Evolutionary conservation across 2,797 vertebrate genomes (phyloP), one percentile per base, ranked within the genome.

Genomic region (Argentina silus): DNA sequence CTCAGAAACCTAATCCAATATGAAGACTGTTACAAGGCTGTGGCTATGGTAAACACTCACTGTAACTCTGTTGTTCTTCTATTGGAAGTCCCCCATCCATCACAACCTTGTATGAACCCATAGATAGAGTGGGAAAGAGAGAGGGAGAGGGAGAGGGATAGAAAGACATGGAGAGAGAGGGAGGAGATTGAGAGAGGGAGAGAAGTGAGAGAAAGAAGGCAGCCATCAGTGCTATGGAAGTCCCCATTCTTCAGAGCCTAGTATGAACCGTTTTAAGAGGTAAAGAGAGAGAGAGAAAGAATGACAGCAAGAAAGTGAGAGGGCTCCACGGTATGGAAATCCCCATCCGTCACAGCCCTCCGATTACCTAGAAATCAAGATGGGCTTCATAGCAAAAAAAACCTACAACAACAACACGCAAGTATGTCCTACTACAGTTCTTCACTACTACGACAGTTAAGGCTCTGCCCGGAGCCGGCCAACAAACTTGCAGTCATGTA

Each of bases 1-100:
- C 80, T 82, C 48, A 69, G 72, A 79, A 77, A 63, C 60, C 2
- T 76, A 66, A 81, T 76, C 62, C 61, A 50, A 60, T 43, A 62
- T n/a, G 27, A 36, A 1, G 27, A 36, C 27, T 36, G 27, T 36
- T 36, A 3, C 0, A 65, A 17, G 70, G 11, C 61, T 65, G 44
- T 56, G 71, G 69, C 74, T 65, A 7, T 43, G 56, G 77, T 78
- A 67, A 75, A 76, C 67, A 6, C 7, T 12, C 43, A 44, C 59
- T 12, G 67, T 44, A 60, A 69, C 60, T 64, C 61, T 70, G 43
- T 48, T 73, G 36, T 68, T 50, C 12, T 60, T 12, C 48, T 47
- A 45, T n/a, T 62, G 3, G 73, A 81, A 53, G 56, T 71, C 56
- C 42, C 44, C 17, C 23, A 45, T 23, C 65, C 57, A 44, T 44